Base-by-base conservation (phyloP, 2,113 vertebrate genomes). In the Onychorhynchus coronatus region DNA sequence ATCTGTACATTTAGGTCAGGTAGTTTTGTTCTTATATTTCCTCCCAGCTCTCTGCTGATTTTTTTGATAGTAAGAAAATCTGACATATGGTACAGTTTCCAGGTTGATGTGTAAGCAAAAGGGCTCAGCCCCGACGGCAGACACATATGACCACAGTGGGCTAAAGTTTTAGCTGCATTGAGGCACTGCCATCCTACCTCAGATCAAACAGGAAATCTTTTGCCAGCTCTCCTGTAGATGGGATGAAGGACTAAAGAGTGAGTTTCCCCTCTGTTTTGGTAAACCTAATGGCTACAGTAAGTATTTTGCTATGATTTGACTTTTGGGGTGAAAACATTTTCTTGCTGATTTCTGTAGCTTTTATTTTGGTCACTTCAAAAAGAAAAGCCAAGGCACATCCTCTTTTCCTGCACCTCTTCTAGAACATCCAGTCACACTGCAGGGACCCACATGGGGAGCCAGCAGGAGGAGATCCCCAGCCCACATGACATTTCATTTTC, bases 141-240 rank as follows among this genome's bases (percentile, higher is more conserved):
- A 58, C 19, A n/a, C 6, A 1, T 5, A 30, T 2, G 47, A 72
- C 11, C 24, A 44, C 17, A 72, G n/a, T 1, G 4, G n/a, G 37
- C 65, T 75, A 28, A 72, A n/a, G 24, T 49, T 67, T 47, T 27
- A 68, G 25, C 44, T 68, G 44, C 41, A 37, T 35, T 87, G 73
- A 58, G 41, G 44, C 31, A 73, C 22, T 47, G 46, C 25, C 2
- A 5, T 11, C n/a, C 12, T 21, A 28, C 44, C 19, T 33, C 41
- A 72, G 50, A 37, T 31, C 17, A 81, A 74, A 50, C 2, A 4
- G 20, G 19, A 87, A 84, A 47, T 19, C 39, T 47, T 50, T 72
- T 14, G 4, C 47, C 37, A 68, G n/a, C 53, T 53, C 9, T 80
- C 47, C 58, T 39, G 42, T 16, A 62, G 55, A 42, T 11, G 13